Conservation (phyloP, 2,888 invertebrate genomes). For the Arctia plantaginis region DNA sequence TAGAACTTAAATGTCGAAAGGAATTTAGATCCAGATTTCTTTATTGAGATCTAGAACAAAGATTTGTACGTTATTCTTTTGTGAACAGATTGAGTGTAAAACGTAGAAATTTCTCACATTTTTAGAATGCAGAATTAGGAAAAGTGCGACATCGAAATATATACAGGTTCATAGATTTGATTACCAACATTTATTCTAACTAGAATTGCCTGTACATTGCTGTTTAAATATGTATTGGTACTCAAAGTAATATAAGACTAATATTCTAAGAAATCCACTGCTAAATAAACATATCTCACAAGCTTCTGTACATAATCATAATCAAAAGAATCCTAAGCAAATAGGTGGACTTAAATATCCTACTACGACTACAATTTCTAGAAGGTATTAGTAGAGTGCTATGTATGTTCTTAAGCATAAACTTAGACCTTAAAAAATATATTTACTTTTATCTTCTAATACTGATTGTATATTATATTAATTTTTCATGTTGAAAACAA, state of each 20-base stretch:
- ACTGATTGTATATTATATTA: too few species aligned
- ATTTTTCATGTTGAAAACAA: too few species aligned
- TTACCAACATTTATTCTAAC: not conserved
- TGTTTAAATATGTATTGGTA: not conserved
- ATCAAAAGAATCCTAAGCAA: not conserved
- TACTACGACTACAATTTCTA: not conserved
- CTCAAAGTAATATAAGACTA: not conserved
- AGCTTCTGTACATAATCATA: not conserved
- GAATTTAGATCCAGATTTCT: constrained; percentile 8
- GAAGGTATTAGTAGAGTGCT: not conserved
- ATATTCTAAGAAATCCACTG: not conserved
- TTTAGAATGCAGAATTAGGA: constrained; percentile 8
- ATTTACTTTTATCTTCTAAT: too few species aligned
- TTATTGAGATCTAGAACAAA: constrained; percentile 13
- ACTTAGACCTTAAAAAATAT: too few species aligned
- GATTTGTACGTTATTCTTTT: constrained; percentile 22
- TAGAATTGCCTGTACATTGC: not conserved
- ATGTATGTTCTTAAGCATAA: not conserved
- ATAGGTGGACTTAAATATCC: not conserved
- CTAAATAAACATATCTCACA: not conserved
- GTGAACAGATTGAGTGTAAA: constrained; percentile 15
- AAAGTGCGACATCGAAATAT: constrained; percentile 11
- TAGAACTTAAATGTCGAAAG: constrained; percentile 14
- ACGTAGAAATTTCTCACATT: constrained; percentile 10
- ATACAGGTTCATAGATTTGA: not conserved